Evolutionary conservation across 2,113 vertebrate genomes (phyloP), one percentile per base, ranked within the genome.

Genomic region (Malurus melanocephalus): DNA sequence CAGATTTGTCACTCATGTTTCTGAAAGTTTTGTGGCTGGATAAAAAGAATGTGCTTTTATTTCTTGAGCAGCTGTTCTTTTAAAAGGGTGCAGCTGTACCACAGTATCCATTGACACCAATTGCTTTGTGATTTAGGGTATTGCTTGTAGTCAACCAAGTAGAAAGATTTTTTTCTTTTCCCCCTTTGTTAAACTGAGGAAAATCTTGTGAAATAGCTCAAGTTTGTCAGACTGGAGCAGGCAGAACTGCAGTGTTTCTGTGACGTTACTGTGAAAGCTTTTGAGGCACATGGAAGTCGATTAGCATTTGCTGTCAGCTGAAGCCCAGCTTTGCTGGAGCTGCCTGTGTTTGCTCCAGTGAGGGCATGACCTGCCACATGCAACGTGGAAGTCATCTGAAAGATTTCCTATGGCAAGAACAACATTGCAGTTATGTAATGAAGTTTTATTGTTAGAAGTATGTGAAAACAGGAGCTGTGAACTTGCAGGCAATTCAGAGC

Each of bases 31-130:
- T 93, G 89, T 92, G 90, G 90, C 92, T 91, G 49, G 78, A 81
- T 93, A 66, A 86, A 71, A 95, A 94, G 79, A 96, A 91, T 75
- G 86, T 91, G 88, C 91, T 94, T 95, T 91, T 89, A 89, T 94
- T 95, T 94, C 93, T 88, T 85, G 72, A 94, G 86, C 95, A 96
- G 93, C 96, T 96, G 95, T 85, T 96, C 81, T 94, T 93, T 85
- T 92, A 93, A 96, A 92, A 73, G 95, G 76, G 43, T 93, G 93
- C 97, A 97, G 96, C 95, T 97, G 96, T 93, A 89, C 61, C 84
- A 55, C 88, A 85, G 77, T 80, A 85, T 96, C 94, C 92, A 77
- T 79, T 96, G 96, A 87, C 96, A 96, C 83, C 95, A 91, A 48
- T 73, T 92, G 83, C 94, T 95, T 92, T 27, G 26, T 94, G 90